Base-by-base conservation (phyloP, 2,113 vertebrate genomes). In the Pardalotus punctatus region DNA sequence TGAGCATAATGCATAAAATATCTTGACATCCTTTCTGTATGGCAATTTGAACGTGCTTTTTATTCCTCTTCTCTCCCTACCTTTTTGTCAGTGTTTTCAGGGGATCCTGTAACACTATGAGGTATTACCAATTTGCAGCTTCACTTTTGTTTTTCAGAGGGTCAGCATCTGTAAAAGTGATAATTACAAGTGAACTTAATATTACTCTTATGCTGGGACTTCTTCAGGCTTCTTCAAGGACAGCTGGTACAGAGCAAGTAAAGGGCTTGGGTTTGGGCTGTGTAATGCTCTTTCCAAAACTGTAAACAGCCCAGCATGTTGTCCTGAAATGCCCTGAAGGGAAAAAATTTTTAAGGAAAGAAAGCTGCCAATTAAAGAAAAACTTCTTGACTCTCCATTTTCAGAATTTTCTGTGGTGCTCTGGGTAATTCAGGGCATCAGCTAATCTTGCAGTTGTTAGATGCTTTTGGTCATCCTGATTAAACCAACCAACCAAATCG, bases 301-400 rank as follows among this genome's bases (percentile, higher is more conserved):
- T 88, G 22, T 96, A 67, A 96, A 85, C 74, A 90, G 33, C 54
- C 80, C 92, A 92, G 25, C 80, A 51, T 87, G 54, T 58, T 96
- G 80, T 94, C 93, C 96, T 95, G 76, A 95, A 96, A 88, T 96
- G 81, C 66, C 77, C 91, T 62, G 29, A 82, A 86, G 84, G 82
- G 51, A 86, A 66, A 95, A 93, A 77, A 88, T n/a, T 73, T 6
- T 88, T 94, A 79, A 86, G 94, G 85, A 96, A 94, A 96, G 85
- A 84, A 92, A 96, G 61, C 66, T 88, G n/a, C 84, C 81, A 86
- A 82, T 94, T 87, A 53, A 28, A 96, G 83, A 96, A 96, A 88
- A 92, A 56, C 11, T 58, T 95, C 36, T 89, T 82, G 80, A 64
- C n/a, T 93, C 74, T 90, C 21, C 18, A 79, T 66, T 88, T 91